phyloP scores from a whole-genome alignment of 2,888 invertebrate species.

The Archaeoteleia sp. region DNA sequence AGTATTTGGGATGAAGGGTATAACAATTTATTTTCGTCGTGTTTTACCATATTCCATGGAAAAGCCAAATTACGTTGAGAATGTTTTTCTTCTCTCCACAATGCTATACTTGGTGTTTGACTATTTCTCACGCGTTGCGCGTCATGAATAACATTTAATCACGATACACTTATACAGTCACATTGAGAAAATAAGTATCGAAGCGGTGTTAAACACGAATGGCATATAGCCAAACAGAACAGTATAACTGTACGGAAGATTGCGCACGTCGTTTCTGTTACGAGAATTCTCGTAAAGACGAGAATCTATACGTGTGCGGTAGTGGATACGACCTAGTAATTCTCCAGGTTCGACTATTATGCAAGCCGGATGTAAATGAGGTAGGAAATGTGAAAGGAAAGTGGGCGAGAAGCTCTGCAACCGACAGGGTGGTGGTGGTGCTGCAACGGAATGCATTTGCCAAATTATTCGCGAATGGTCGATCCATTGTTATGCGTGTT shows the following conservation, averaged over 20 bases:
- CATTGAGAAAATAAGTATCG: constrained; percentile 20
- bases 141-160: constrained; percentile 42
- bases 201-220: constrained; percentile 36
- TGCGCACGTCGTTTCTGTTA: constrained; percentile 29
- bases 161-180: constrained; percentile 31
- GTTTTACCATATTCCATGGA: too few relatives aligned
- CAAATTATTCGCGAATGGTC: constrained; percentile 54
- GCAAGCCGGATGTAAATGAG: constrained; percentile 55
- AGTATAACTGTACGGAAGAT: constrained; percentile 34
- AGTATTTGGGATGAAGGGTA: too few relatives aligned
- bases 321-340: constrained; percentile 46
- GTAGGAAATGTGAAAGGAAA: constrained; percentile 52
- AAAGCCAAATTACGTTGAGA: too few relatives aligned
- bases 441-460: constrained; percentile 52
- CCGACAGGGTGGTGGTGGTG: constrained; percentile 19
- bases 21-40: too few relatives aligned
- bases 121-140: neutral
- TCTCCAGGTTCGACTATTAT: constrained; percentile 50
- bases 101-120: too few relatives aligned
- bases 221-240: constrained; percentile 42
- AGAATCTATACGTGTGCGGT: constrained; percentile 35
- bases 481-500: constrained; percentile 40
- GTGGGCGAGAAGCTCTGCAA: constrained; percentile 36
- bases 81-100: too few relatives aligned
- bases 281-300: constrained; percentile 12